Evolutionary conservation across 2,888 invertebrate genomes (phyloP).

Genomic region (Scaptomyza parva): DNA sequence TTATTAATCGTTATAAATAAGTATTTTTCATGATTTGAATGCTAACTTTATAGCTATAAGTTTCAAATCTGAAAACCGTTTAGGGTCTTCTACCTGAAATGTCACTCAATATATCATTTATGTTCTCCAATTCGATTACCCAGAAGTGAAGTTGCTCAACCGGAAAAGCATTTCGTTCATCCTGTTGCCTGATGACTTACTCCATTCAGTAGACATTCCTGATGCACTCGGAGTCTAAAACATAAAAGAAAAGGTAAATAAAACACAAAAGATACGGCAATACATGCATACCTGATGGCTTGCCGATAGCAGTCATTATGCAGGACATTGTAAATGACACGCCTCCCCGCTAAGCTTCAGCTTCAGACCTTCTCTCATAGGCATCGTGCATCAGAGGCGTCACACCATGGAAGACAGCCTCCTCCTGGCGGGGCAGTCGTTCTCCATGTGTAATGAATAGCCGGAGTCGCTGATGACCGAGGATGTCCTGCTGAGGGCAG

Average conservation of each 20-base stretch:
- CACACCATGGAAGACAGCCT: conserved; percentile 91
- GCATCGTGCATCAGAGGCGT: conserved; percentile 90
- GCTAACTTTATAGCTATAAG: too few relatives aligned
- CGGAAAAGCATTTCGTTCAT: neutral
- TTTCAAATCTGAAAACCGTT: too few relatives aligned
- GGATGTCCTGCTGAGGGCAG: conserved; percentile 78
- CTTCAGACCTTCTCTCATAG: conserved; percentile 91
- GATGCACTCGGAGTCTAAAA: conserved; percentile 85
- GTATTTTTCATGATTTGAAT: too few relatives aligned
- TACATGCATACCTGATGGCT: conserved; percentile 86
- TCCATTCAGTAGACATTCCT: conserved; percentile 93
- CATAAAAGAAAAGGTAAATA: conserved; percentile 9
- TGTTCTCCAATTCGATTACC: too few relatives aligned
- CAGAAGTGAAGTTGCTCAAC: too few relatives aligned
- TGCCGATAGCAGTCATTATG: conserved; percentile 88
- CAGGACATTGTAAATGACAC: conserved; percentile 89
- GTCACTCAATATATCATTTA: too few relatives aligned
- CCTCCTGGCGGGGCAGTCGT: conserved; percentile 90
- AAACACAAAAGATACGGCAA: conserved; percentile 19
- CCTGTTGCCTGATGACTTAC: conserved; percentile 89
- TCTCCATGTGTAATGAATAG: conserved; percentile 93
- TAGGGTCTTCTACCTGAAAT: too few relatives aligned
- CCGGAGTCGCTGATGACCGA: conserved; percentile 89
- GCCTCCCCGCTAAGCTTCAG: conserved; percentile 88
- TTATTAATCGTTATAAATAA: too few relatives aligned